Evolutionary conservation across 2,888 invertebrate species (phyloP).

Genomic region (Lacanobia wlatinum): DNA sequence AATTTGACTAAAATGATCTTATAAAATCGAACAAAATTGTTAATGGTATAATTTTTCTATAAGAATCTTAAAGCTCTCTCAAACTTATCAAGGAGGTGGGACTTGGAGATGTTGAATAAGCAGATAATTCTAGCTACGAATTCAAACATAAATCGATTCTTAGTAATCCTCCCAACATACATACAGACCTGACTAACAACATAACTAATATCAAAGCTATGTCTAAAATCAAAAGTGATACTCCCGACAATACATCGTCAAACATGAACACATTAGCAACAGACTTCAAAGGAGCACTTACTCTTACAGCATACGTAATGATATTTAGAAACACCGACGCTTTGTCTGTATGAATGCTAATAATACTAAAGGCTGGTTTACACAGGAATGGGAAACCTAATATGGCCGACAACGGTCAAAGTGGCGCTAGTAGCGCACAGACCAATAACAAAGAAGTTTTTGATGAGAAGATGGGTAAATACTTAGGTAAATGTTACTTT

Average conservation of each 20-base stretch:
- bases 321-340: constrained; percentile 57
- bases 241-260: constrained; percentile 7
- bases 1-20: not conserved
- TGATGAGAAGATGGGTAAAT: too few relatives aligned
- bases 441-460: too few relatives aligned
- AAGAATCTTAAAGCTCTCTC: not conserved
- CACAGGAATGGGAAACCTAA: not conserved
- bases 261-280: constrained; percentile 42
- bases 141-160: not conserved
- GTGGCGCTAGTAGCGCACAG: too few relatives aligned
- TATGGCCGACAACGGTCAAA: too few relatives aligned
- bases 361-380: constrained; percentile 13
- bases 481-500: too few relatives aligned
- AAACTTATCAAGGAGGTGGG: not conserved
- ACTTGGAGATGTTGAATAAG: not conserved
- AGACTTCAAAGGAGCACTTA: constrained; percentile 55
- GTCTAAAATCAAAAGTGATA: constrained; percentile 33
- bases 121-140: not conserved
- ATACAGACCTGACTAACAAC: constrained; percentile 2
- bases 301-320: constrained; percentile 50
- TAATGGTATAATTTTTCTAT: not conserved
- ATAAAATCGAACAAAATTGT: not conserved
- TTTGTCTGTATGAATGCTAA: constrained; percentile 46
- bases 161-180: not conserved
- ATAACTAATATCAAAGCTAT: constrained; percentile 27